These are phyloP conservation scores for Latheticus oryzae DNA, from an alignment of 2,888 invertebrate species.

Conservation along the genomic window DNA sequence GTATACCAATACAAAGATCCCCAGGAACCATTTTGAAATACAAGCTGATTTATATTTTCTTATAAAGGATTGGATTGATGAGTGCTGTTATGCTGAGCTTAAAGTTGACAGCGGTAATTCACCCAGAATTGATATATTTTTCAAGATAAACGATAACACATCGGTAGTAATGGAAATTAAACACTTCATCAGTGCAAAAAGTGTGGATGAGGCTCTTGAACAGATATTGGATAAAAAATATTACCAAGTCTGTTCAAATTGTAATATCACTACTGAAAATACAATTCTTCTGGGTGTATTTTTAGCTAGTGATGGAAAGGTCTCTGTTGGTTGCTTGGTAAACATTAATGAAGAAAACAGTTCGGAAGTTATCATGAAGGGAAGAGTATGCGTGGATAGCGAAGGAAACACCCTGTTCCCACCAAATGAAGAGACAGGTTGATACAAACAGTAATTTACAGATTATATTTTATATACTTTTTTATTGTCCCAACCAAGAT, in stretches of 20 bases:
- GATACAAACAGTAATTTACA: constrained; percentile 10
- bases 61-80: constrained; percentile 15
- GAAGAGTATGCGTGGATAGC: constrained; percentile 14
- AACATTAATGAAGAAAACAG: constrained; percentile 26
- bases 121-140: constrained; percentile 22
- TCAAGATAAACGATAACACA: constrained; percentile 22
- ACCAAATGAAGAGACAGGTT: constrained; percentile 10
- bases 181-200: constrained; percentile 19
- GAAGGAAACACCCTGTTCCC: constrained; percentile 15
- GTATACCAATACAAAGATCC: constrained; percentile 15
- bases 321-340: constrained; percentile 20
- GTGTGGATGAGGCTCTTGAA: constrained; percentile 17
- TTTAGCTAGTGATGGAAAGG: constrained; percentile 21
- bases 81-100: constrained; percentile 9
- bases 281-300: constrained; percentile 15
- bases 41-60: constrained; percentile 27
- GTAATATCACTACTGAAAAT: constrained; percentile 6
- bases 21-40: constrained; percentile 23
- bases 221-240: constrained; percentile 14
- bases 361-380: constrained; percentile 14
- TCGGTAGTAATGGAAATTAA: constrained; percentile 24
- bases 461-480: constrained; percentile 9
- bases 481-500: constrained; percentile 8
- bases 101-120: constrained; percentile 25
- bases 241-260: constrained; percentile 8